These are phyloP conservation scores for Patella ulyssiponensis DNA, from an alignment of 2,888 invertebrate genomes.

Conservation along the genomic window DNA sequence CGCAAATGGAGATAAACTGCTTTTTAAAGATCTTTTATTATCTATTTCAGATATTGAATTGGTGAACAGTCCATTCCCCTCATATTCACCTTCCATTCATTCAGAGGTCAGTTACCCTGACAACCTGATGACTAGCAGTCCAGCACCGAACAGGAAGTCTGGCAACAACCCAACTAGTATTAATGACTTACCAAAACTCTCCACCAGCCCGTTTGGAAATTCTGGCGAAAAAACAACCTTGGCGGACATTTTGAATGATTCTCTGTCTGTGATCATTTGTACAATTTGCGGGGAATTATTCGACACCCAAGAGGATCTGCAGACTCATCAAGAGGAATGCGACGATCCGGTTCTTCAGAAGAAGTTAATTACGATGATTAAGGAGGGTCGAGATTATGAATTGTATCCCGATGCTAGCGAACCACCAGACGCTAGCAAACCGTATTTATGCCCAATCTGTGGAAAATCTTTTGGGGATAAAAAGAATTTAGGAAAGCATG, in stretches of 20 bases:
- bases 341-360: constrained; percentile 21
- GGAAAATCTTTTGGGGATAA: constrained; percentile 39
- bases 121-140: background rate
- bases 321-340: constrained; percentile 34
- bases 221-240: background rate
- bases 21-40: too few species aligned
- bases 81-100: background rate
- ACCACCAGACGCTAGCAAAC: constrained; percentile 2
- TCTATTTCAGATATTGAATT: too few species aligned
- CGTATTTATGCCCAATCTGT: constrained; percentile 40
- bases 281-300: constrained; percentile 46
- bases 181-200: background rate
- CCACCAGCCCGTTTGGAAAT: background rate
- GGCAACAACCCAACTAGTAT: background rate
- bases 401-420: constrained; percentile 1
- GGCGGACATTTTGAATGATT: constrained; percentile 11
- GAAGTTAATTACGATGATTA: background rate
- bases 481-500: constrained; percentile 43
- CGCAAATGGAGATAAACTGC: too few species aligned
- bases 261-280: constrained; percentile 30
- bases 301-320: constrained; percentile 30
- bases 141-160: background rate
- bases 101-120: background rate
- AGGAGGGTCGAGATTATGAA: constrained; percentile 12
- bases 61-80: background rate